phyloP scores from a whole-genome alignment of 2,888 invertebrate species.

The Trachelus tabidus region DNA sequence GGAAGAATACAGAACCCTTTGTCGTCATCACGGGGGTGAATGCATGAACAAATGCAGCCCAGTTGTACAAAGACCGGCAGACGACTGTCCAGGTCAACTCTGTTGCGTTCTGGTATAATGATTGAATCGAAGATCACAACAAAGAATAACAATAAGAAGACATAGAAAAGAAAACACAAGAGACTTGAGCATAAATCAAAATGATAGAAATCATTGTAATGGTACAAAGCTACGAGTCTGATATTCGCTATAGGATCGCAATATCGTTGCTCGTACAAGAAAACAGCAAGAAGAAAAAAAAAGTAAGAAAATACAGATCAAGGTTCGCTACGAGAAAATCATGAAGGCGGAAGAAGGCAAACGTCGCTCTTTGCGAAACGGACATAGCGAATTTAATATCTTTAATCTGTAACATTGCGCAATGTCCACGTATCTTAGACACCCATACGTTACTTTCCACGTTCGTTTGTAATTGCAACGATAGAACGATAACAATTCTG shows the following conservation, averaged over 20 bases:
- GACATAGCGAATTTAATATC: neutral
- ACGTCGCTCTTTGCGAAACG: neutral
- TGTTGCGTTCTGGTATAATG: constrained; percentile 41
- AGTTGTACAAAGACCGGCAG: neutral
- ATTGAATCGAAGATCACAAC: constrained; percentile 4
- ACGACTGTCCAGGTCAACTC: constrained; percentile 29
- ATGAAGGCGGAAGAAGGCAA: neutral
- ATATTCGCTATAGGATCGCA: neutral
- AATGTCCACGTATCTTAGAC: neutral
- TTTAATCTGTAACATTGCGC: neutral
- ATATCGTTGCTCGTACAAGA: neutral
- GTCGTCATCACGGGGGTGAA: constrained; percentile 42
- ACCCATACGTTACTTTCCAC: neutral
- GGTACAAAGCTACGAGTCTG: neutral
- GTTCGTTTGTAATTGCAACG: neutral
- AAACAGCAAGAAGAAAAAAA: neutral
- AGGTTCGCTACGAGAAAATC: neutral
- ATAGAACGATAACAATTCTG: neutral
- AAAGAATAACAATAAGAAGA: neutral
- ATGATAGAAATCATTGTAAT: neutral
- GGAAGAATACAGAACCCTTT: constrained; percentile 29
- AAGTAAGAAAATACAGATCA: neutral
- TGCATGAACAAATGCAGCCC: constrained; percentile 37
- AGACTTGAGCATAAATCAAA: neutral
- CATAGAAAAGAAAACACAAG: neutral